Base-by-base conservation (phyloP, 2,113 vertebrate genomes). In the Leptodactylus fuscus region DNA sequence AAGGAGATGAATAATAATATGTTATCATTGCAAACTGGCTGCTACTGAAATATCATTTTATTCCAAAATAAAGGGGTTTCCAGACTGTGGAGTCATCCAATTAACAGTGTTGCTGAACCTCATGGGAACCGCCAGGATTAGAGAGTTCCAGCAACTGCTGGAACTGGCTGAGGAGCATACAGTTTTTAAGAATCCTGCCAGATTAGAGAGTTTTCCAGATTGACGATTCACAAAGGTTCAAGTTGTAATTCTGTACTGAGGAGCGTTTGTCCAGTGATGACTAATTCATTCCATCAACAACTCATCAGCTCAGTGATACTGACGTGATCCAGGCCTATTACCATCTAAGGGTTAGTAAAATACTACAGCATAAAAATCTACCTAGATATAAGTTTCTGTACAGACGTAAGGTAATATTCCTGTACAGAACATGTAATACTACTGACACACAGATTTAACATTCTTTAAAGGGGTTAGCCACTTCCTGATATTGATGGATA, bases 171-270 rank as follows among this genome's bases (percentile, higher is more conserved):
- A 55, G 32, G 32, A 78, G 49, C 49, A 36, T 78, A 78, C 16
- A 55, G 27, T 32, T 51, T 55, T 78, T 78, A 20, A 78, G 22
- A 78, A 55, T 7, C 49, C 12, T 32, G 29, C 48, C 75, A 78
- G 75, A 78, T 55, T 55, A 78, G 75, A 53, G 49, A 13, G 75
- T 36, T 78, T 78, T 78, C 75, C 75, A 78, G 29, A 78, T 36
- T 78, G 20, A 78, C 32, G 20, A 78, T 32, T 53, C 49, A 53
- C 27, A 77, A 51, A 34, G 48, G 18, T 34, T 51, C 18, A 53
- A 55, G 18, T 12, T 53, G 49, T 78, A 55, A 55, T 22, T 55
- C 49, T 36, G 75, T 18, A 36, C 20, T 12, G 49, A 36, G 32
- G 75, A 8, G 16, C 3, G 20, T n/a, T 44, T 53, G 24, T 78